Evolutionary conservation across 2,888 invertebrate species (phyloP).

Genomic region (Coleophora flavipennella): DNA sequence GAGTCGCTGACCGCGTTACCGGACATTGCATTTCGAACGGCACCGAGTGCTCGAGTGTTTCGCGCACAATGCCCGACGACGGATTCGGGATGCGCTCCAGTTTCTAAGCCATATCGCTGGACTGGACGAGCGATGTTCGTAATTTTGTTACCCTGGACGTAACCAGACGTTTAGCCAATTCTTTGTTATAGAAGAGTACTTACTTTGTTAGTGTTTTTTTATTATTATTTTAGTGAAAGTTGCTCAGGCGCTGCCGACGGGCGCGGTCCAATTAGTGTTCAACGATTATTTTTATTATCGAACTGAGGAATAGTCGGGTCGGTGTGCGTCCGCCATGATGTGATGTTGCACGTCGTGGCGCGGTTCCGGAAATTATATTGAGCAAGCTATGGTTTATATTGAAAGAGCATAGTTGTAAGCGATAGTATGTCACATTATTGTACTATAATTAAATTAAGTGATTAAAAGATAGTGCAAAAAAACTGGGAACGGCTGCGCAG

Average conservation of each 20-base stretch:
- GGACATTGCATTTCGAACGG: slow-evolving; percentile 22
- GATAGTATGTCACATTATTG: slow-evolving; percentile 62
- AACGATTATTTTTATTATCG: slow-evolving; percentile 52
- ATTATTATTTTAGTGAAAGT: slow-evolving; percentile 66
- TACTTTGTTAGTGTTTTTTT: slow-evolving; percentile 64
- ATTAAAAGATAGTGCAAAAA: slow-evolving; percentile 68
- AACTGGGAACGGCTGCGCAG: slow-evolving; percentile 66
- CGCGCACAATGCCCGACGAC: slow-evolving; percentile 10
- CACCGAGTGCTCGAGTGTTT: slow-evolving; percentile 8
- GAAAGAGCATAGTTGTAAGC: slow-evolving; percentile 55
- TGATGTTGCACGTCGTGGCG: slow-evolving; percentile 22
- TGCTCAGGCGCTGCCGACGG: slow-evolving; percentile 66
- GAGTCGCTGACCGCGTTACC: slow-evolving; percentile 45
- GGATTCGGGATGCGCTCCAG: slow-evolving; percentile 20
- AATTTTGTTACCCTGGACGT: slow-evolving; percentile 42
- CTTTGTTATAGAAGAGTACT: slow-evolving; percentile 62
- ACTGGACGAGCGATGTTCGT: slow-evolving; percentile 22
- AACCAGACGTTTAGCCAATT: slow-evolving; percentile 57
- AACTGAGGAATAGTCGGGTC: slow-evolving; percentile 46
- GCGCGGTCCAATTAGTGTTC: slow-evolving; percentile 66
- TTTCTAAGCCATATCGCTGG: slow-evolving; percentile 21
- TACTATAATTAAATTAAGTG: slow-evolving; percentile 49
- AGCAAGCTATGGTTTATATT: slow-evolving; percentile 44
- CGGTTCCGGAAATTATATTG: slow-evolving; percentile 29
- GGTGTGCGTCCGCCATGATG: slow-evolving; percentile 32